phyloP scores from a whole-genome alignment of 1,140 invertebrate species.

The Lepidurus packardi region DNA sequence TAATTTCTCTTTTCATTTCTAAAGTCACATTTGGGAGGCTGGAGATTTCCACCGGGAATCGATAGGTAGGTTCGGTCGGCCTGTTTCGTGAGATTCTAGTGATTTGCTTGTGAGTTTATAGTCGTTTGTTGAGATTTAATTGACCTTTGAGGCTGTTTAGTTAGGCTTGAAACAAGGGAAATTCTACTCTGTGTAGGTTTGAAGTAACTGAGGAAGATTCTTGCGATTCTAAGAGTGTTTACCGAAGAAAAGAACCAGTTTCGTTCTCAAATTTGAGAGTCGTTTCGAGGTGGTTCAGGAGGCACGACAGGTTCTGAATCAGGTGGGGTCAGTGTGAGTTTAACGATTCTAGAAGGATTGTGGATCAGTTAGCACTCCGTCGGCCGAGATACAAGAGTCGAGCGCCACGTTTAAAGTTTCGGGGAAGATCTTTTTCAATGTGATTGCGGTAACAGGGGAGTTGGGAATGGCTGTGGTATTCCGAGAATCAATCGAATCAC shows the following conservation, averaged over 20 bases:
- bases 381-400: background rate
- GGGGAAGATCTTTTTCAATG: background rate
- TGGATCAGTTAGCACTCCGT: background rate
- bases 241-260: too few relatives aligned
- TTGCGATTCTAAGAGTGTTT: too few relatives aligned
- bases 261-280: background rate
- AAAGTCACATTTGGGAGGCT: slow-evolving; percentile 41
- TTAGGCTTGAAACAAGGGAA: too few relatives aligned
- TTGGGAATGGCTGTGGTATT: background rate
- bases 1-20: slow-evolving; percentile 43
- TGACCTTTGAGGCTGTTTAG: too few relatives aligned
- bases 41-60: slow-evolving; percentile 42
- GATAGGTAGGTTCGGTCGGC: too few relatives aligned
- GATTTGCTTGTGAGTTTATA: too few relatives aligned
- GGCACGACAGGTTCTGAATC: too few relatives aligned
- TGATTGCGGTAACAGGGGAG: background rate
- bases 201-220: too few relatives aligned
- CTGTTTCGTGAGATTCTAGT: too few relatives aligned
- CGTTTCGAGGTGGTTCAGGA: background rate
- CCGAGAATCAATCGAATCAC: slow-evolving; percentile 10
- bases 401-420: background rate
- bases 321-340: too few relatives aligned
- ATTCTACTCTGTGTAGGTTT: too few relatives aligned
- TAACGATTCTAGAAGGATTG: background rate
- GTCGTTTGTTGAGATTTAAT: too few relatives aligned